phyloP scores from a whole-genome alignment of 1,140 invertebrate species.

The Platorchestia sp. region DNA sequence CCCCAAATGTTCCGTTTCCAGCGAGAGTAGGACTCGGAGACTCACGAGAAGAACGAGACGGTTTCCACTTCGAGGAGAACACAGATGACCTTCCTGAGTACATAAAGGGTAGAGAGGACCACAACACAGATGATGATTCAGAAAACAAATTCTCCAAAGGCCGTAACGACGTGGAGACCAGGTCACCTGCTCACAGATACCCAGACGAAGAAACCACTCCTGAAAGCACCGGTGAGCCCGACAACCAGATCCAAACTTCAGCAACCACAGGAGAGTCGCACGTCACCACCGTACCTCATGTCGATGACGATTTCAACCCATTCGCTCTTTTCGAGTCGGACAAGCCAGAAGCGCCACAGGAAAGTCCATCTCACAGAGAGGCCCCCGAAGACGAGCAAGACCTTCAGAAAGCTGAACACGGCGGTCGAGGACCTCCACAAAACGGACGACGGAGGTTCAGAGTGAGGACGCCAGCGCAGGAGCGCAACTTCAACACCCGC shows the following conservation, averaged over 20 bases:
- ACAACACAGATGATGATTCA: conserved; percentile 3
- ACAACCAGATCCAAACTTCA: neutral
- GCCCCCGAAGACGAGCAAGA: neutral
- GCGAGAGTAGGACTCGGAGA: neutral
- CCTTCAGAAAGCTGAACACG: neutral
- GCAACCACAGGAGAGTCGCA: conserved; percentile 31
- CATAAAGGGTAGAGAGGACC: neutral
- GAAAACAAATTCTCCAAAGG: neutral
- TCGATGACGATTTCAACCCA: conserved; percentile 8
- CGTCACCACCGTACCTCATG: neutral
- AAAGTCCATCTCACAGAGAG: neutral
- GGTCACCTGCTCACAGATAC: conserved; percentile 32
- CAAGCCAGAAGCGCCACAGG: neutral
- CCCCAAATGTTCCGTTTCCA: neutral
- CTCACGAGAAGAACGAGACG: neutral
- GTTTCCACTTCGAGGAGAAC: conserved; percentile 20
- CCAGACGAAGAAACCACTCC: conserved; percentile 10
- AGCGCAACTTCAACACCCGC: conserved; percentile 19
- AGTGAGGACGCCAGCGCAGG: neutral
- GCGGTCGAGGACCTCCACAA: neutral
- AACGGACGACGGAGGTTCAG: neutral
- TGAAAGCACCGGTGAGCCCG: neutral
- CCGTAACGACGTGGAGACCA: neutral
- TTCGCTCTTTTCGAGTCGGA: conserved; percentile 17
- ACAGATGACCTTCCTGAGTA: conserved; percentile 20